Conservation (phyloP, 2,888 invertebrate genomes). For the Caenorhabditis japonica region DNA sequence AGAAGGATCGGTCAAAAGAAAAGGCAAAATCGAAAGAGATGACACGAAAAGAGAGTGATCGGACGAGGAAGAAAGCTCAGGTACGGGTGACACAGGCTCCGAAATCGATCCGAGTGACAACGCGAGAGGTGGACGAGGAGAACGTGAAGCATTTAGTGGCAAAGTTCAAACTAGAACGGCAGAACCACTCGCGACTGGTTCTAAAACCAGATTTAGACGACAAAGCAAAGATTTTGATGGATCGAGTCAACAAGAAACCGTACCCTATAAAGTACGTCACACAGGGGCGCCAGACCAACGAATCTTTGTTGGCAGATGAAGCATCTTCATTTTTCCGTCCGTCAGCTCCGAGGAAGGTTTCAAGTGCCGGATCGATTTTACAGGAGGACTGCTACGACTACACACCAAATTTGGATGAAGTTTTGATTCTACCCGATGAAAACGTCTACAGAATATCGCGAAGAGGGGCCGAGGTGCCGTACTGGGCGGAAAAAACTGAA, state of each 20-base stretch:
- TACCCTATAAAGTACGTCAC: constrained; percentile 15
- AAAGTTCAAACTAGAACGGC: constrained; percentile 1
- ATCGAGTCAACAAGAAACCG: constrained; percentile 26
- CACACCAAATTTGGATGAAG: constrained; percentile 9
- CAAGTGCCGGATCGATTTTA: not conserved
- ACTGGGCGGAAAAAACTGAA: constrained; percentile 19
- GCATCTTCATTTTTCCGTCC: not conserved
- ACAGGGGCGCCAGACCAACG: not conserved
- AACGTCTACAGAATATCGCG: constrained; percentile 2
- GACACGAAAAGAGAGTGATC: not conserved
- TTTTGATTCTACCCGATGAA: constrained; percentile 7
- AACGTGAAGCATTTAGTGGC: constrained; percentile 7
- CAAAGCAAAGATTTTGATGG: constrained; percentile 21
- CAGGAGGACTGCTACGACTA: constrained; percentile 22
- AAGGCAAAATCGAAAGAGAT: not conserved
- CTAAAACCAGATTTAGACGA: not conserved
- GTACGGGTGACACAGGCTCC: not conserved
- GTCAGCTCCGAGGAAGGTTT: not conserved
- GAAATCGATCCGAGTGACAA: constrained; percentile 16
- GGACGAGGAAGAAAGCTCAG: not conserved
- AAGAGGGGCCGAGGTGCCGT: constrained; percentile 8
- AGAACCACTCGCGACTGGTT: not conserved
- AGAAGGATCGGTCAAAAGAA: not conserved
- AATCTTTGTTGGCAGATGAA: constrained; percentile 8
- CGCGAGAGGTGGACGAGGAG: constrained; percentile 10